These are phyloP conservation scores for Papilio polyxenes DNA, from an alignment of 1,140 invertebrate species.

Conservation along the genomic window DNA sequence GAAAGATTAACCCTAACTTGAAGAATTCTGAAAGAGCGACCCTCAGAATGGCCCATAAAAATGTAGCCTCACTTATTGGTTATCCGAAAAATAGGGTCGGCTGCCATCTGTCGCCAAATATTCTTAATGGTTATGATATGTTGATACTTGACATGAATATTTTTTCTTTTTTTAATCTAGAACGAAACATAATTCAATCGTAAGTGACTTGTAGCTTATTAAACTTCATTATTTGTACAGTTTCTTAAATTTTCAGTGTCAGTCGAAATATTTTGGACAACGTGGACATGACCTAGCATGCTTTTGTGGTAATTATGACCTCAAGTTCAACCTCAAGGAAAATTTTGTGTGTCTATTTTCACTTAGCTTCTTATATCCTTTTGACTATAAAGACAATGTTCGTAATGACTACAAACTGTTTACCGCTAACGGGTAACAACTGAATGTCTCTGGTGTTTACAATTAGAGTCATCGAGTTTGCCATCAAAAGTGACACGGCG, in stretches of 20 bases:
- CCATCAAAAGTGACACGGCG: not conserved
- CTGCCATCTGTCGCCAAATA: conserved; percentile 56
- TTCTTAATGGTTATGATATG: conserved; percentile 50
- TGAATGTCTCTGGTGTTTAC: not conserved
- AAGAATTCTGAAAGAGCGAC: conserved; percentile 64
- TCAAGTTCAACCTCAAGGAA: too few species aligned
- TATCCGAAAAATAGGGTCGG: conserved; percentile 58
- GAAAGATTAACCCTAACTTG: conserved; percentile 70
- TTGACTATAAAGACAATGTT: not conserved
- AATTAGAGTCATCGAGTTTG: not conserved
- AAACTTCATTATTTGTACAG: too few species aligned
- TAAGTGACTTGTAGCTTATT: too few species aligned
- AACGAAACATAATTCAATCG: not conserved
- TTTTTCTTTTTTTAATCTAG: not conserved
- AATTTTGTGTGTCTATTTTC: too few species aligned
- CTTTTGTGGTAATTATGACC: too few species aligned
- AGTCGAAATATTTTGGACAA: too few species aligned
- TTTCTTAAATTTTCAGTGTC: too few species aligned
- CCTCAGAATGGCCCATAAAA: conserved; percentile 67
- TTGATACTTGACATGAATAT: conserved; percentile 40
- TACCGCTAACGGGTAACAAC: not conserved
- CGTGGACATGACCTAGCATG: too few species aligned
- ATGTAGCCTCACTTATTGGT: conserved; percentile 67
- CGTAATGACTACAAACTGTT: not conserved
- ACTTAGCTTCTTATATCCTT: too few species aligned